phyloP scores from a whole-genome alignment of 1,140 invertebrate genomes.

The silkworm (Bombyx mori) region DNA sequence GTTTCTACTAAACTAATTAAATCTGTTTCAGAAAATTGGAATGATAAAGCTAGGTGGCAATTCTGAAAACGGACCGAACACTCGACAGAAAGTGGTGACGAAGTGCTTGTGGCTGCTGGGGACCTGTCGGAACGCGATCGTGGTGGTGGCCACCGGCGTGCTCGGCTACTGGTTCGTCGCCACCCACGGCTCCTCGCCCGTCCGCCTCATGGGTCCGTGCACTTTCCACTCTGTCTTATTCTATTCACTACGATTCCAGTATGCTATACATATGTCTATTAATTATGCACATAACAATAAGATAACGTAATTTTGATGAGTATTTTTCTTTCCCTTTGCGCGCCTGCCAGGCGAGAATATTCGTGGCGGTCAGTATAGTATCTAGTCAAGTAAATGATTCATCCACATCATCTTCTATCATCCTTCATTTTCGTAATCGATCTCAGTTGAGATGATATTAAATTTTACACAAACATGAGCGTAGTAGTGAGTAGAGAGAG shows the following conservation, averaged over 20 bases:
- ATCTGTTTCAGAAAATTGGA: conserved; percentile 70
- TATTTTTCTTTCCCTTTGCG: conserved; percentile 33
- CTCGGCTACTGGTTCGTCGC: conserved; percentile 72
- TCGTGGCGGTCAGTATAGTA: conserved; percentile 45
- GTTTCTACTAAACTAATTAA: too few relatives aligned
- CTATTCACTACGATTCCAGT: too few relatives aligned
- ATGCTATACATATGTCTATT: too few relatives aligned
- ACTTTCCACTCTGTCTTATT: too few relatives aligned
- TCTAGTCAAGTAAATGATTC: conserved; percentile 3
- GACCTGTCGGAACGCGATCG: conserved; percentile 82
- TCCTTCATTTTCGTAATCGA: conserved; percentile 5
- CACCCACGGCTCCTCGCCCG: conserved; percentile 61
- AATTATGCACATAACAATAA: too few relatives aligned
- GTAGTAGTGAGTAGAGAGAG: too few relatives aligned
- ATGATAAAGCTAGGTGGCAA: conserved; percentile 73
- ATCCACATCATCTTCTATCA: conserved; percentile 11
- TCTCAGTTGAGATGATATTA: too few relatives aligned
- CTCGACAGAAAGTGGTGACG: conserved; percentile 64
- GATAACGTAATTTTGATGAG: background rate
- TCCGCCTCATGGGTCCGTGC: conserved; percentile 76
- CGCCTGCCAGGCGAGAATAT: conserved; percentile 38
- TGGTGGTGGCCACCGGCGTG: conserved; percentile 78
- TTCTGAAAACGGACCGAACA: conserved; percentile 61
- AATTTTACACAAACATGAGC: too few relatives aligned
- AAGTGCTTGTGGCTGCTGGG: conserved; percentile 76